phyloP scores from a whole-genome alignment of 2,113 vertebrate genomes.

The Rhinichthys klamathensis region DNA sequence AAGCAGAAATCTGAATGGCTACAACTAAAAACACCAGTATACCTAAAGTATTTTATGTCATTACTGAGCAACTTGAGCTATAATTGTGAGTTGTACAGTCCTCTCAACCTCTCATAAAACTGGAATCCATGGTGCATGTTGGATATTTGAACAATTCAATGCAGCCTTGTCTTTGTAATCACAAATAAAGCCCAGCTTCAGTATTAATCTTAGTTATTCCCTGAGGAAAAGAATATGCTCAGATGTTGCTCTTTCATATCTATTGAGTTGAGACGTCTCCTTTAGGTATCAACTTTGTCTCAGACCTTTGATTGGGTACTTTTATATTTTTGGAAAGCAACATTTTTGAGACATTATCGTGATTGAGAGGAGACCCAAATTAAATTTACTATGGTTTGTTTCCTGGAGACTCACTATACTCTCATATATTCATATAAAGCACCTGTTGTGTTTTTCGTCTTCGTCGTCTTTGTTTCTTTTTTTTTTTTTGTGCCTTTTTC shows the following conservation, averaged over 20 bases:
- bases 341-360: too few species aligned
- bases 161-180: neutral
- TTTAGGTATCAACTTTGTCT: too few species aligned
- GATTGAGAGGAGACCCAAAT: too few species aligned
- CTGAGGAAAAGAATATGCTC: too few species aligned
- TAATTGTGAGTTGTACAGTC: neutral
- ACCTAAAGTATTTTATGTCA: neutral
- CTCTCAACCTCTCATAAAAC: neutral
- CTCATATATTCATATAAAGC: neutral
- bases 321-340: too few species aligned
- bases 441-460: neutral
- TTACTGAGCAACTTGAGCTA: neutral
- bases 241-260: too few species aligned
- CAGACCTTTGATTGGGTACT: too few species aligned
- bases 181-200: neutral
- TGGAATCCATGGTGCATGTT: neutral
- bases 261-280: too few species aligned
- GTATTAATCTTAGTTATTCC: neutral
- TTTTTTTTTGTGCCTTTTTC: neutral
- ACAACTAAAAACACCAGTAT: slow-evolving; percentile 1
- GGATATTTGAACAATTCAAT: neutral
- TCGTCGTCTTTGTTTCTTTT: neutral
- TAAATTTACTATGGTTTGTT: too few species aligned
- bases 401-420: neutral
- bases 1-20: neutral